Conservation (phyloP, 1,140 invertebrate genomes). For the Ceratina australensis region DNA sequence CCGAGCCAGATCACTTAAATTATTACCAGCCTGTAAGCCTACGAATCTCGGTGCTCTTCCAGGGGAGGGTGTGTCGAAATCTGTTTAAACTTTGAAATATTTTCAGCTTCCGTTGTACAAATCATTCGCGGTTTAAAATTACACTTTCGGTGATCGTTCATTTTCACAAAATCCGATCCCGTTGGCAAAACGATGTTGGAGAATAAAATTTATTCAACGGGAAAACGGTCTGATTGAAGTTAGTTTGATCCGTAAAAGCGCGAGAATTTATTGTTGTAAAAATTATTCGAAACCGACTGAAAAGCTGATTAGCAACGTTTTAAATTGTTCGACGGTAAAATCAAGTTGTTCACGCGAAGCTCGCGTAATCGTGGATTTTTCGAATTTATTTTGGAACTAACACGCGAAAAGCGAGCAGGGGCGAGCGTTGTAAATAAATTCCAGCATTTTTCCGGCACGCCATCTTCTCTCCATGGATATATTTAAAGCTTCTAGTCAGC, state of each 20-base stretch:
- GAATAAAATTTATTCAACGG: no score
- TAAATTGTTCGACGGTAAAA: no score
- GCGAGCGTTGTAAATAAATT: conserved; percentile 27
- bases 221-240: neutral
- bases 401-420: neutral
- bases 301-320: no score
- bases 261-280: no score
- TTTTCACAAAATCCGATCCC: neutral
- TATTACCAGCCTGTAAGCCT: conserved; percentile 23
- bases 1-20: conserved; percentile 57
- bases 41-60: neutral
- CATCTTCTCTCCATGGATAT: neutral
- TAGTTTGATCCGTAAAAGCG: no score
- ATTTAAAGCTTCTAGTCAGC: neutral
- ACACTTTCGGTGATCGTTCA: neutral
- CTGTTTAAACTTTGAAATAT: neutral
- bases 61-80: neutral
- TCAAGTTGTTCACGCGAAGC: no score
- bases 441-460: neutral
- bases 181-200: neutral
- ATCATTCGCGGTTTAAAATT: neutral
- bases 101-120: neutral
- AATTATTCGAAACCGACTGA: no score
- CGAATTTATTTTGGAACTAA: neutral
- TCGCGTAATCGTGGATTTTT: neutral